Conservation (phyloP, 2,113 vertebrate genomes). For the Lasiurus borealis region DNA sequence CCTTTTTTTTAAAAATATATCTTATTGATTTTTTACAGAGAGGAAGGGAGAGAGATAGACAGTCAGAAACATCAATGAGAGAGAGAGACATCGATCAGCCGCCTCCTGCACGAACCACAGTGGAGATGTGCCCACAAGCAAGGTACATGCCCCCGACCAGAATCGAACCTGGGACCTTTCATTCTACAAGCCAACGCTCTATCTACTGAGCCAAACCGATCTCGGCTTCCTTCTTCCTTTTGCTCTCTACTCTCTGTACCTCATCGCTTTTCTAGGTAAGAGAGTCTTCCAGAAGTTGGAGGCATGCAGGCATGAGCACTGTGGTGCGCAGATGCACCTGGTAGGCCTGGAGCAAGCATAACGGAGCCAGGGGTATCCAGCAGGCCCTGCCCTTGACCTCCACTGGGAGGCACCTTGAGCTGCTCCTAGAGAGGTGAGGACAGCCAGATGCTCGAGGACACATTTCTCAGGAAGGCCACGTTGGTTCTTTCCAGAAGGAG, state of each 20-base stretch:
- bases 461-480: not conserved
- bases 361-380: accelerated
- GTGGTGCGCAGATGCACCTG: accelerated
- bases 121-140: too few species aligned
- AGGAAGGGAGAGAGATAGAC: too few species aligned
- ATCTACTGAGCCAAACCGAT: too few species aligned
- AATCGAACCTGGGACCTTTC: too few species aligned
- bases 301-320: not conserved
- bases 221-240: not conserved
- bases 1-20: too few species aligned
- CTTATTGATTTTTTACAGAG: too few species aligned
- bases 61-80: too few species aligned
- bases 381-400: not conserved
- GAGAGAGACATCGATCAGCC: too few species aligned
- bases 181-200: too few species aligned
- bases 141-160: too few species aligned
- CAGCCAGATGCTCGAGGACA: not conserved
- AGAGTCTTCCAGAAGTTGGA: not conserved
- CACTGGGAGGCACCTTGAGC: not conserved
- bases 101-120: too few species aligned
- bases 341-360: not conserved
- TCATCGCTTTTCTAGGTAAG: not conserved
- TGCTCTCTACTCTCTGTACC: not conserved
- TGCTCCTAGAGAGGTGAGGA: not conserved
- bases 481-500: not conserved